Evolutionary conservation across 1,140 invertebrate genomes (phyloP), one percentile per base, ranked within the genome.

Genomic region (Pachypeltis micranthus): DNA sequence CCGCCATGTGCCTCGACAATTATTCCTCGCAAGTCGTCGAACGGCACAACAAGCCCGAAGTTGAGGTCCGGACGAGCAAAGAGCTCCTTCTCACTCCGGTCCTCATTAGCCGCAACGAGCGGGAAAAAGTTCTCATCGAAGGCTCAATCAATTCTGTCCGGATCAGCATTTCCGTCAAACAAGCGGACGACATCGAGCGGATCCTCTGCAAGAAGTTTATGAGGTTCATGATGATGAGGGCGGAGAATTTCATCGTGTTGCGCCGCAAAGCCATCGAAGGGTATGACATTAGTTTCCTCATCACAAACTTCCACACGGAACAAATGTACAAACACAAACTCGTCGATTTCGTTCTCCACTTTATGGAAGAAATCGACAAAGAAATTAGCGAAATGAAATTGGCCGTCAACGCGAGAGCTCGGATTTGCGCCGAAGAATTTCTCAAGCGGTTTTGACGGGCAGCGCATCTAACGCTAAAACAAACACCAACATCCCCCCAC

Each of bases 351-450:
- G 91, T 99, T 55, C 97, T 99, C 73, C 91, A 97, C 75, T 99
- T 99, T 74, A 99, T 99, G 96, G 96, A 99, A 75, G 97, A 99
- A 79, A 99, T 99, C 70, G 97, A 99, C 75, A 97, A 98, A 75
- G 97, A 99, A 81, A 98, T 99, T 64, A 98, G 93, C 74, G 96
- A 99, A 79, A 98, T 99, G 95, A 99, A 99, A 77, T 75, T 99
- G 65, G 93, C 95, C 1, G 90, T 98, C 28, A 99, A 99, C 79
- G 95, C 96, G 21, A 81, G 97, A 70, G 97, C 96, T 66, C 83
- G 97, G 74, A 95, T 97, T 70, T 98, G 94, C 77, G 94, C 96
- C 19, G 95, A 99, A 80, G 96, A 99, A 78, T 99, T 99, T 78
- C 81, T 99, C 16, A 99, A 99, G 56, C 63, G 63, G 19, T 65